Conservation (phyloP, 2,797 vertebrate genomes). For the Sebastes nivosus region DNA sequence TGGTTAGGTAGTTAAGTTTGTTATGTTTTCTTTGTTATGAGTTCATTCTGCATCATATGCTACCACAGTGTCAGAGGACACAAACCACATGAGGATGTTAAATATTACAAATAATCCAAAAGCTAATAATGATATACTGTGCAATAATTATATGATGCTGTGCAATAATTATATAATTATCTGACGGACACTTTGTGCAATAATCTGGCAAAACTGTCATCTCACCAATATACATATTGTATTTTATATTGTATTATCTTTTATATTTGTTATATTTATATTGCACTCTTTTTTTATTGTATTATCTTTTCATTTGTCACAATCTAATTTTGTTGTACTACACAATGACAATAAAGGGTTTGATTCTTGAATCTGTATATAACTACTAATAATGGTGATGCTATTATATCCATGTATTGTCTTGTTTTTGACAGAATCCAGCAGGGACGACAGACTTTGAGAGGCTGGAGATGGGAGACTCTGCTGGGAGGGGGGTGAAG, state of each 20-base stretch:
- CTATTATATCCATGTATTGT: background rate
- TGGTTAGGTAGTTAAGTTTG: background rate
- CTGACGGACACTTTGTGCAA: too few species aligned
- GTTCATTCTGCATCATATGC: background rate
- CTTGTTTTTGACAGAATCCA: constrained; percentile 52
- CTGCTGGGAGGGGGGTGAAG: constrained; percentile 80
- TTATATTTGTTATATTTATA: too few species aligned
- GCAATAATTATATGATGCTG: too few species aligned
- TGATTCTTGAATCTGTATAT: background rate
- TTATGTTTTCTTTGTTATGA: background rate
- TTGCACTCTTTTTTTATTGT: too few species aligned
- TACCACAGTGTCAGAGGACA: background rate
- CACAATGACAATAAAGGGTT: too few species aligned
- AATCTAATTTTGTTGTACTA: too few species aligned
- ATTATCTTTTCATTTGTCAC: too few species aligned
- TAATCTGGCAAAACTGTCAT: too few species aligned
- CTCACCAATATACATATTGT: too few species aligned
- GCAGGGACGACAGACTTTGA: constrained; percentile 85
- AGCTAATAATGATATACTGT: too few species aligned
- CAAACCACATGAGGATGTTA: background rate
- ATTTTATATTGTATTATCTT: too few species aligned
- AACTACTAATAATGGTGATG: background rate
- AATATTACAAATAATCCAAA: background rate
- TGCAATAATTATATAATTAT: too few species aligned
- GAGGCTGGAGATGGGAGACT: constrained; percentile 90